These are phyloP conservation scores for Phyllotreta cruciferae DNA, from an alignment of 2,888 invertebrate genomes.

Conservation along the genomic window DNA sequence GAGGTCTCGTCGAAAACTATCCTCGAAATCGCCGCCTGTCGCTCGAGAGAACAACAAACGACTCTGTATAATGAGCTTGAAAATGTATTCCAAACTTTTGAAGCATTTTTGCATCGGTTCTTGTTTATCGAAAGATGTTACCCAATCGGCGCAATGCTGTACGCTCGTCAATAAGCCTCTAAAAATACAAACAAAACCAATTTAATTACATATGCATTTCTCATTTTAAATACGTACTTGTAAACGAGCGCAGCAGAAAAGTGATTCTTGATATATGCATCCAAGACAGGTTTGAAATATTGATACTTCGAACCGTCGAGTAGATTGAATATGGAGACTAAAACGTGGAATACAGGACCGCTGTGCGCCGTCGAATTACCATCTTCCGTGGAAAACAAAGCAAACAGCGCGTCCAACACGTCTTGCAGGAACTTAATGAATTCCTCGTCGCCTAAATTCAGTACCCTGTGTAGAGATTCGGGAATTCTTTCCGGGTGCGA, in stretches of 20 bases:
- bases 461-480: slow-evolving; percentile 81
- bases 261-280: slow-evolving; percentile 92
- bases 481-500: slow-evolving; percentile 86
- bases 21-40: slow-evolving; percentile 88
- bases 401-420: slow-evolving; percentile 90
- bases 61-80: slow-evolving; percentile 91
- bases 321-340: slow-evolving; percentile 90
- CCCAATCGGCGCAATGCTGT: slow-evolving; percentile 88
- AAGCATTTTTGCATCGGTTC: slow-evolving; percentile 91
- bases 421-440: slow-evolving; percentile 94
- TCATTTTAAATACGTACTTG: slow-evolving; percentile 69
- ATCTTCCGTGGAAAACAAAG: slow-evolving; percentile 92
- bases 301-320: slow-evolving; percentile 91
- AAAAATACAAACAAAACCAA: slow-evolving; percentile 42
- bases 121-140: slow-evolving; percentile 84
- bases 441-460: slow-evolving; percentile 87
- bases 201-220: neutral
- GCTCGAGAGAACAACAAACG: slow-evolving; percentile 83
- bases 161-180: slow-evolving; percentile 88
- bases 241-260: slow-evolving; percentile 95
- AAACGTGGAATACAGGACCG: slow-evolving; percentile 88
- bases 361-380: slow-evolving; percentile 89
- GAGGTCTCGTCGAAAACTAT: slow-evolving; percentile 83
- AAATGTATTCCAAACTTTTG: slow-evolving; percentile 89
- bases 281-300: slow-evolving; percentile 92